Base-by-base conservation (phyloP, 2,113 vertebrate species). In the Paracanthobrama guichenoti region DNA sequence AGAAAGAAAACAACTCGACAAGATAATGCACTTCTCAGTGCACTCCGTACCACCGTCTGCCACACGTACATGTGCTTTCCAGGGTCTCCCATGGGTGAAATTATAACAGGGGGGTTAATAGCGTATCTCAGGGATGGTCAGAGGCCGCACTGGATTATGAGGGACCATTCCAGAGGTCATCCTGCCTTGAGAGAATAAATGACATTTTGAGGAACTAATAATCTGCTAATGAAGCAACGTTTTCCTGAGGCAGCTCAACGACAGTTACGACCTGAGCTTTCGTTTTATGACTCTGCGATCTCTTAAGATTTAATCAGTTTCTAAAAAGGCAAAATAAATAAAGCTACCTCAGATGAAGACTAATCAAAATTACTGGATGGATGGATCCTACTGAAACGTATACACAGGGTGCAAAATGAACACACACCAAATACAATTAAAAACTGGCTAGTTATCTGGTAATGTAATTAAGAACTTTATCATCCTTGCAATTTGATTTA, bases 131-230 rank as follows among this genome's bases (percentile, higher is more conserved):
- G 60, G 42, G 75, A 50, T 55, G 83, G 69, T 85, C 69, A 76
- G 88, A 89, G 73, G 75, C 26, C 73, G 59, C 89, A 82, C 48
- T 64, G 77, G 90, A 81, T 83, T 57, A 84, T 85, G 77, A 14
- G 82, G 88, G 64, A 55, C 80, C 85, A 79, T 88, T 86, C 74
- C 64, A 44, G 53, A 89, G 90, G 90, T 89, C 87, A 85, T 64
- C 14, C 76, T 87, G 83, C 84, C 91, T 91, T 62, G 71, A 11
- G 89, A 86, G 90, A 87, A 89, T 84, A 86, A 8, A 78, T 94
- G 93, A 92, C 93, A 94, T 95, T 94, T 92, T 87, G 88, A 91
- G 89, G 89, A 76, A 90, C 86, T 90, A 90, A 91, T 92, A 93
- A 93, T 91, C 86, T 88, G 90, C 89, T 94, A 94, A 94, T 92